Percentiles rank a stretch among this genome's conserved stretches.
Evolutionary conservation across 2,113 vertebrate species (phyloP).

Genomic region (Saccopteryx leptura): DNA sequence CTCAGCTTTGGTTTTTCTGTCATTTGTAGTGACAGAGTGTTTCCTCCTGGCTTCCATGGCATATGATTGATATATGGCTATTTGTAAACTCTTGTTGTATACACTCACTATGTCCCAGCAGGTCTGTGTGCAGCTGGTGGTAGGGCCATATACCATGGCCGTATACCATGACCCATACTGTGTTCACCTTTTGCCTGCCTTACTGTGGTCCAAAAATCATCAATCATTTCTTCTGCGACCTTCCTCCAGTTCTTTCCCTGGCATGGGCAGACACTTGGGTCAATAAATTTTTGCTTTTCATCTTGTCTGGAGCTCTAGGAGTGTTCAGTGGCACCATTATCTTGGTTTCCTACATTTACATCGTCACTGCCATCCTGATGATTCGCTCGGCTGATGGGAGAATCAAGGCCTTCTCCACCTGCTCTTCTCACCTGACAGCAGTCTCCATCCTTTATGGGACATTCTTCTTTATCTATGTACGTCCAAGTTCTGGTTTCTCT

Average conservation of each 20-base stretch:
- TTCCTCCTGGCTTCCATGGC: conserved; percentile 76
- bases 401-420: conserved; percentile 77
- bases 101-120: conserved; percentile 58
- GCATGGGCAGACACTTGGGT: conserved; percentile 60
- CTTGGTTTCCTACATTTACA: conserved; percentile 67
- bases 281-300: conserved; percentile 52
- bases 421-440: conserved; percentile 69
- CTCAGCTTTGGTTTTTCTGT: conserved; percentile 66
- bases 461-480: conserved; percentile 73
- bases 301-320: conserved; percentile 21
- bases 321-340: conserved; percentile 54
- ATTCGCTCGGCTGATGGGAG: conserved; percentile 57
- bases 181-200: not conserved
- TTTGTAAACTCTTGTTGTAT: conserved; percentile 73
- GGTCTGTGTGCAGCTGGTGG: conserved; percentile 60
- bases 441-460: conserved; percentile 72
- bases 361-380: conserved; percentile 47
- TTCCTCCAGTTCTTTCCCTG: conserved; percentile 68
- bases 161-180: not conserved
- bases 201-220: conserved; percentile 72
- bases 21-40: conserved; percentile 74
- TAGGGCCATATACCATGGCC: not conserved
- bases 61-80: conserved; percentile 64
- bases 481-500: conserved; percentile 48
- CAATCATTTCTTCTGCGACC: conserved; percentile 78